Percentiles rank a stretch among this genome's conserved stretches.
phyloP scores from a whole-genome alignment of 2,113 vertebrate species.

The Prunella fulvescens region DNA sequence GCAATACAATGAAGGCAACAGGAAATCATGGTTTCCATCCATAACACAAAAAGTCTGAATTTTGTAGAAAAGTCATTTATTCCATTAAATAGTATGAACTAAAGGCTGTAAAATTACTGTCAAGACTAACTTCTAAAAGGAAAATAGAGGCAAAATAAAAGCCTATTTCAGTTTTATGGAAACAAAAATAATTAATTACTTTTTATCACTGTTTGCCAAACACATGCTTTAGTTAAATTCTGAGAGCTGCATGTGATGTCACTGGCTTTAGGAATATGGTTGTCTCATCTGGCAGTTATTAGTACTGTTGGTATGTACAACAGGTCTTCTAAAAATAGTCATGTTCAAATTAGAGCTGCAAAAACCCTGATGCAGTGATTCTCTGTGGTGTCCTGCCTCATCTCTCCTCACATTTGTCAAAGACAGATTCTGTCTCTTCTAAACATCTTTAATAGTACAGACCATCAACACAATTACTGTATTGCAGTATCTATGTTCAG shows the following conservation, averaged over 20 bases:
- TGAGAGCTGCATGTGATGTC: background rate
- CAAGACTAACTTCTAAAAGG: background rate
- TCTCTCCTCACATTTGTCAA: background rate
- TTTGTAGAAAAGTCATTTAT: background rate
- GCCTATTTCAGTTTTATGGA: background rate
- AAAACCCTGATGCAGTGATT: background rate
- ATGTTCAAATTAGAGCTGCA: background rate
- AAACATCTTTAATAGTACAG: background rate
- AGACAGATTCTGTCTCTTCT: background rate
- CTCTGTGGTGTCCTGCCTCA: background rate
- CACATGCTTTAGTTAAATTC: background rate
- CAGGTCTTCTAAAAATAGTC: conserved; percentile 21
- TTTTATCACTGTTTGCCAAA: background rate
- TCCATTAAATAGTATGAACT: background rate
- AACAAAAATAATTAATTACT: background rate
- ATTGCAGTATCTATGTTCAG: background rate
- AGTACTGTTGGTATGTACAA: background rate
- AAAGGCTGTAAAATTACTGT: background rate
- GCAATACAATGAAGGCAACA: background rate
- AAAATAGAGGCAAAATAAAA: background rate
- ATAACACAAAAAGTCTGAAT: background rate
- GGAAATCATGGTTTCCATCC: background rate
- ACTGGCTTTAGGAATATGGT: background rate
- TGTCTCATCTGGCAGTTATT: background rate
- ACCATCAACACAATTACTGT: background rate